Percentiles rank a stretch among this genome's conserved stretches.
phyloP scores from a whole-genome alignment of 2,888 invertebrate species.

The Xestoiulus laeticollis region DNA sequence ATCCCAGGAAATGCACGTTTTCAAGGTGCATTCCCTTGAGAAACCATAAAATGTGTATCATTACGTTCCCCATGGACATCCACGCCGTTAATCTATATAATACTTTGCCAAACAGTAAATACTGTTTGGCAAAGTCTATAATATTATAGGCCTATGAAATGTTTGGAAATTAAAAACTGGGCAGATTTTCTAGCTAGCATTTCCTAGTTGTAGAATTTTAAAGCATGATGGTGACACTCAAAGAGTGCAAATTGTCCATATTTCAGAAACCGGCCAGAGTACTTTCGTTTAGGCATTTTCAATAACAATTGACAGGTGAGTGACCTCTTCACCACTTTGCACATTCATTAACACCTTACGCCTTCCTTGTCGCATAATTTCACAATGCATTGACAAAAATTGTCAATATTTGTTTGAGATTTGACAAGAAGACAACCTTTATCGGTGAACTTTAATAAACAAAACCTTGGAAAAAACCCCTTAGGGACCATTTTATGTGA shows the following conservation, averaged over 20 bases:
- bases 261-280: background rate
- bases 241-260: background rate
- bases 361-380: background rate
- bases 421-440: background rate
- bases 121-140: no score
- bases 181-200: no score
- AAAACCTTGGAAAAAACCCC: background rate
- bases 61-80: background rate
- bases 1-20: background rate
- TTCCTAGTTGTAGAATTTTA: background rate
- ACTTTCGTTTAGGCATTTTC: background rate
- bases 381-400: slow-evolving; percentile 26
- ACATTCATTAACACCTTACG: background rate
- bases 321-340: background rate
- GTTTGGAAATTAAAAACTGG: no score
- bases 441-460: background rate
- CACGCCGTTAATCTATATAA: background rate
- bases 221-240: no score
- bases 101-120: background rate
- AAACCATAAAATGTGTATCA: background rate
- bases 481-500: no score
- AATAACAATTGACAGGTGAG: background rate
- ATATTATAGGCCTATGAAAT: no score
- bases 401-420: background rate
- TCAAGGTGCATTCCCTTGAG: background rate